phyloP scores from a whole-genome alignment of 2,113 vertebrate genomes.

The Hyaena hyaena region DNA sequence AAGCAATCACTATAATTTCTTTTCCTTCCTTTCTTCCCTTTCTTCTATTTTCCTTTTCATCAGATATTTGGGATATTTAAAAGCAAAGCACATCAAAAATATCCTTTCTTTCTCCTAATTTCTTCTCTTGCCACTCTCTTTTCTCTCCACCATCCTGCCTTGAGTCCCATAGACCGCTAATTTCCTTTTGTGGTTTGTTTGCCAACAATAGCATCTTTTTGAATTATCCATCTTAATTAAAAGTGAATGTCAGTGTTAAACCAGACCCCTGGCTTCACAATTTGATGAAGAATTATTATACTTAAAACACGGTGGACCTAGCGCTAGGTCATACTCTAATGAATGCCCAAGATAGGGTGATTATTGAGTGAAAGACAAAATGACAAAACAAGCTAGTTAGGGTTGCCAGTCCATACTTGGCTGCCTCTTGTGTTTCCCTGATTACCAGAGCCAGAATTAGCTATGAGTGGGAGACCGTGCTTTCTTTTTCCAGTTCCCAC shows the following conservation, averaged over 20 bases:
- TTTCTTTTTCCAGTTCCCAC: slow-evolving; percentile 57
- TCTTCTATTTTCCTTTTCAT: not conserved
- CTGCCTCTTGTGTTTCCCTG: slow-evolving; percentile 64
- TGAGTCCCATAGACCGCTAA: not conserved
- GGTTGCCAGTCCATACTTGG: slow-evolving; percentile 68
- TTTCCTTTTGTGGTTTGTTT: slow-evolving; percentile 44
- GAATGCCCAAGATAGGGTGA: slow-evolving; percentile 63
- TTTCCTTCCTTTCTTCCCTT: not conserved
- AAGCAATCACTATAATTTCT: not conserved
- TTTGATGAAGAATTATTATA: slow-evolving; percentile 69
- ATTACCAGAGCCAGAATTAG: slow-evolving; percentile 72
- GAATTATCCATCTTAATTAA: slow-evolving; percentile 70
- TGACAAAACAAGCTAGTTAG: slow-evolving; percentile 19
- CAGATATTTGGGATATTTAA: not conserved
- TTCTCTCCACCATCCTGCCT: not conserved
- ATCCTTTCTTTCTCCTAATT: not conserved
- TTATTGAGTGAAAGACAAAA: slow-evolving; percentile 54
- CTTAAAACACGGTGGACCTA: slow-evolving; percentile 20
- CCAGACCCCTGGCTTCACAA: slow-evolving; percentile 43
- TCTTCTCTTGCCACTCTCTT: not conserved
- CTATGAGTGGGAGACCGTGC: slow-evolving; percentile 60
- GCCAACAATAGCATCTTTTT: slow-evolving; percentile 45
- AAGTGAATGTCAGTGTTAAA: slow-evolving; percentile 49
- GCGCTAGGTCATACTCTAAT: slow-evolving; percentile 52
- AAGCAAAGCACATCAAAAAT: not conserved